Conservation (phyloP, 2,113 vertebrate genomes). For the Galeopterus variegatus region DNA sequence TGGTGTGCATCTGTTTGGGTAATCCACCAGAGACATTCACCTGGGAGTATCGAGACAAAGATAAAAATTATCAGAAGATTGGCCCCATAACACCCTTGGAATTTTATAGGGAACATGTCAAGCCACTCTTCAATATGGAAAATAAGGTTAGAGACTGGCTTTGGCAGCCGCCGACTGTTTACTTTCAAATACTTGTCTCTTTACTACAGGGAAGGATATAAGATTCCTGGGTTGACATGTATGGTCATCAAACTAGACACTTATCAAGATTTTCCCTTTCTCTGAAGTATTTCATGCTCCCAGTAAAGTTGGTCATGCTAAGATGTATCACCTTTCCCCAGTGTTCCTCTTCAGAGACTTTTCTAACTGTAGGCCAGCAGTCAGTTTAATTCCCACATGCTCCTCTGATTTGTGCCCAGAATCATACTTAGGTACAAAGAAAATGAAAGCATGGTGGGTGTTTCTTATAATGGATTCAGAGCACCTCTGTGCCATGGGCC, state of each 20-base stretch:
- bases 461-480: slow-evolving; percentile 34
- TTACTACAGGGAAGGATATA: background rate
- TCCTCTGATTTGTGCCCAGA: background rate
- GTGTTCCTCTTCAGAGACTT: background rate
- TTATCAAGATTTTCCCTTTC: background rate
- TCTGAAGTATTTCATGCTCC: background rate
- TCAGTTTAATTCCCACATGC: background rate
- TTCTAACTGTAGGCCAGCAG: background rate
- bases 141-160: slow-evolving; percentile 92
- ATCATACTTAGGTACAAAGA: slow-evolving; percentile 23
- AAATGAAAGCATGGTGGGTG: background rate
- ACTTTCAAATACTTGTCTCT: background rate
- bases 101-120: slow-evolving; percentile 97
- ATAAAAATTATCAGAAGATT: slow-evolving; percentile 96
- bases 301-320: background rate
- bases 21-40: slow-evolving; percentile 96
- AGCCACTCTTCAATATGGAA: slow-evolving; percentile 97
- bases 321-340: background rate
- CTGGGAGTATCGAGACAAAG: slow-evolving; percentile 99
- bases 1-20: slow-evolving; percentile 97
- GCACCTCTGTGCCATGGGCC: background rate
- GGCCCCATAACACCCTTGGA: slow-evolving; percentile 94
- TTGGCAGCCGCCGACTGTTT: background rate
- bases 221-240: background rate
- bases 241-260: background rate